Conservation (phyloP, 2,888 invertebrate species). For the Arge pagana region DNA sequence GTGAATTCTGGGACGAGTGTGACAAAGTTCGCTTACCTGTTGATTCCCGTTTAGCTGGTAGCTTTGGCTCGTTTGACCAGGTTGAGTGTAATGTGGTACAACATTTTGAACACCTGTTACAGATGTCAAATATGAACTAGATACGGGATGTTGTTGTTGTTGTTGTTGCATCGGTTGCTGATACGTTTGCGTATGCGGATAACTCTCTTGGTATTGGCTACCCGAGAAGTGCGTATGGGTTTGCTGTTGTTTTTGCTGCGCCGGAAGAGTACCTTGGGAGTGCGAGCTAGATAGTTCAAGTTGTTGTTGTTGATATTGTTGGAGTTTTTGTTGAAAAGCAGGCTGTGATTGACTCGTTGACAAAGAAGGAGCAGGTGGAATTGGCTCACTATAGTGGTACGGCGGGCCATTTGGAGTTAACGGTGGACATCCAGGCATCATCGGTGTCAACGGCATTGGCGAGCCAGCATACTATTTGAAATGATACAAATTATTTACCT, state of each 20-base stretch:
- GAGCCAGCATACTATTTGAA: constrained; percentile 53
- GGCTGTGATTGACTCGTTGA: constrained; percentile 54
- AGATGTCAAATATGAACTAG: constrained; percentile 50
- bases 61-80: constrained; percentile 45
- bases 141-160: constrained; percentile 45
- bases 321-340: constrained; percentile 52
- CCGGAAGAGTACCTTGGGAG: constrained; percentile 46
- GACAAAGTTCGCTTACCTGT: constrained; percentile 37
- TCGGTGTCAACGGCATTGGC: constrained; percentile 55
- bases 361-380: constrained; percentile 59
- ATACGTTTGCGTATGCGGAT: constrained; percentile 60
- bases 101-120: constrained; percentile 45
- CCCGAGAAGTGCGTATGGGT: constrained; percentile 52
- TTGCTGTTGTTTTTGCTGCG: constrained; percentile 49
- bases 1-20: neutral
- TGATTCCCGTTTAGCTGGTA: constrained; percentile 54
- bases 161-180: constrained; percentile 56
- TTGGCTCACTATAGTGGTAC: constrained; percentile 64
- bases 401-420: constrained; percentile 59
- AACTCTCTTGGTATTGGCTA: constrained; percentile 60
- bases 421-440: constrained; percentile 55
- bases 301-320: constrained; percentile 52
- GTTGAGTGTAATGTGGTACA: constrained; percentile 52
- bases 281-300: constrained; percentile 53
- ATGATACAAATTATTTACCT: too few relatives aligned